Conservation (phyloP, 2,888 invertebrate genomes). For the Flexamia atlantica region DNA sequence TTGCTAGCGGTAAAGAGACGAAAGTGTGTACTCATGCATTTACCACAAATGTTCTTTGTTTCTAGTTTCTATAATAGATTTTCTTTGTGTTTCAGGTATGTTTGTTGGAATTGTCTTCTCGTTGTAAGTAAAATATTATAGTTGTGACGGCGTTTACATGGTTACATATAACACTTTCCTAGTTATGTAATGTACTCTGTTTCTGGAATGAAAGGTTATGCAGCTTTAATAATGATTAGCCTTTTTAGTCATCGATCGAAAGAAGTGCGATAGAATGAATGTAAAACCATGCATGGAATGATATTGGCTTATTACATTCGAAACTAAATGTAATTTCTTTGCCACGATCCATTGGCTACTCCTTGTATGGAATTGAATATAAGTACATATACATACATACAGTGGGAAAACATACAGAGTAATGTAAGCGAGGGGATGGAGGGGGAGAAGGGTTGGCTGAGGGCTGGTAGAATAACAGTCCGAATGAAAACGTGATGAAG, state of each 20-base stretch:
- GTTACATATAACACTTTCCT: too few relatives aligned
- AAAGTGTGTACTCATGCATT: not conserved
- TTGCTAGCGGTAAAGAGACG: not conserved
- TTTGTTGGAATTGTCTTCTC: not conserved
- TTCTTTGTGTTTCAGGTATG: not conserved
- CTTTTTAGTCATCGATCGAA: too few relatives aligned
- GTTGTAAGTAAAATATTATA: not conserved
- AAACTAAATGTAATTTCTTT: conserved; percentile 6
- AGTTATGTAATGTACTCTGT: too few relatives aligned
- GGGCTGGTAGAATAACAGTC: not conserved
- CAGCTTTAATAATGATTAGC: too few relatives aligned
- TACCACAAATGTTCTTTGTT: not conserved
- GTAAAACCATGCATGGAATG: not conserved
- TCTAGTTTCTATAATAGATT: not conserved
- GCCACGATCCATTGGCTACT: not conserved
- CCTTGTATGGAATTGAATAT: conserved; percentile 7
- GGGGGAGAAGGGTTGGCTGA: too few relatives aligned
- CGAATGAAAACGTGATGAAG: conserved; percentile 29
- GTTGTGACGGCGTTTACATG: too few relatives aligned
- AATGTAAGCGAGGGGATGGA: conserved; percentile 7
- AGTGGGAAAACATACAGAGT: not conserved
- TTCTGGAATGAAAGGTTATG: too few relatives aligned
- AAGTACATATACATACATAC: conserved; percentile 32
- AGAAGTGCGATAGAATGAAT: not conserved
- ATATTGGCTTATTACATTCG: not conserved